A percentile compares a stretch with the other conserved stretches of the same genome.
phyloP scores from a whole-genome alignment of 2,888 invertebrate species.

The Allolobophora icterica region DNA sequence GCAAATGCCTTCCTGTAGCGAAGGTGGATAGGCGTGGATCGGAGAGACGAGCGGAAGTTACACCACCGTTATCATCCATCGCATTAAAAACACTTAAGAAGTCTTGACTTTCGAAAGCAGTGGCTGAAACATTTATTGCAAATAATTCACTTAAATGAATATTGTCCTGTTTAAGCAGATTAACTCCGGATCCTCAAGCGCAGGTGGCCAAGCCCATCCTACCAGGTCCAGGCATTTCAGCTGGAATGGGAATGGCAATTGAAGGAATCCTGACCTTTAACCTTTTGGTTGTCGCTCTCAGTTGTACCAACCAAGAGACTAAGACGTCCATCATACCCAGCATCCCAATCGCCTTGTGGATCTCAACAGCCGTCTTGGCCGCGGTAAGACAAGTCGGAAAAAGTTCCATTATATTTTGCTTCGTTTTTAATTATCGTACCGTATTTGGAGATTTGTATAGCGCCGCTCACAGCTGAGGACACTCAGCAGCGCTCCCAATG shows the following conservation, averaged over 20 bases:
- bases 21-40: too few relatives aligned
- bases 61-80: too few relatives aligned
- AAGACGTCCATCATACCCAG: slow-evolving; percentile 20
- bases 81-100: too few relatives aligned
- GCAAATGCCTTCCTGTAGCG: too few relatives aligned
- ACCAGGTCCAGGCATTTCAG: slow-evolving; percentile 30
- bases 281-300: slow-evolving; percentile 32
- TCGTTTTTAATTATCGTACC: too few relatives aligned
- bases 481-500: too few relatives aligned
- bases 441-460: too few relatives aligned
- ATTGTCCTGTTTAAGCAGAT: neutral
- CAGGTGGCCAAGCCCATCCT: slow-evolving; percentile 19
- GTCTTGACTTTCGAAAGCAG: too few relatives aligned
- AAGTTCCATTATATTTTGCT: too few relatives aligned
- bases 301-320: neutral
- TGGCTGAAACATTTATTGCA: too few relatives aligned
- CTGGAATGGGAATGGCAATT: slow-evolving; percentile 25
- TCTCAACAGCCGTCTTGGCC: slow-evolving; percentile 32
- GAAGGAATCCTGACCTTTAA: slow-evolving; percentile 38
- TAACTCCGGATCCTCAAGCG: neutral
- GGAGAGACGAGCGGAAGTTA: too few relatives aligned
- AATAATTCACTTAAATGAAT: neutral
- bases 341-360: slow-evolving; percentile 27
- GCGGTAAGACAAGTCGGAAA: slow-evolving; percentile 28
- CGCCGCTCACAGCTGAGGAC: too few relatives aligned